A percentile compares a stretch with the other conserved stretches of the same genome.
These are phyloP conservation scores for Sinelater perroti DNA, from an alignment of 2,888 invertebrate species.

Conservation along the genomic window DNA sequence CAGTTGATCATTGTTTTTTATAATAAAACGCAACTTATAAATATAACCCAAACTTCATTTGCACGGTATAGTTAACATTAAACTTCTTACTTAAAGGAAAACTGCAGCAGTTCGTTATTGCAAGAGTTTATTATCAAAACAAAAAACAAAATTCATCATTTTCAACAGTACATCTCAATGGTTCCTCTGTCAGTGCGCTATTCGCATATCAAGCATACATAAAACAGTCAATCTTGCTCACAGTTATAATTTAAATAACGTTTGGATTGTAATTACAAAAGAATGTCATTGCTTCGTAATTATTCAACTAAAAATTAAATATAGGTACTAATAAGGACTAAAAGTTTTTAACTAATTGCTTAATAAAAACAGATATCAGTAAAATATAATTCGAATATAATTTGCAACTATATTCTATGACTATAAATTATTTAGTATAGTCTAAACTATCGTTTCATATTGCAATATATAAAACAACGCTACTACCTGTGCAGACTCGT, in stretches of 20 bases:
- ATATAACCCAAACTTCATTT: no score
- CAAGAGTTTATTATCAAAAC: conserved; percentile 38
- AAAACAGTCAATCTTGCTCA: conserved; percentile 31
- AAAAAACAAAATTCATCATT: conserved; percentile 36
- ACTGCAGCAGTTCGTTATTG: conserved; percentile 20
- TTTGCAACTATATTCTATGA: conserved; percentile 29
- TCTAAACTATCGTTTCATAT: conserved; percentile 18
- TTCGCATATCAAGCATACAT: conserved; percentile 27
- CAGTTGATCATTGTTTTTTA: no score
- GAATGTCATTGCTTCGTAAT: conserved; percentile 32
- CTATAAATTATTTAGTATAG: conserved; percentile 25
- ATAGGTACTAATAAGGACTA: conserved; percentile 35
- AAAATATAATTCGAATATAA: conserved; percentile 33
- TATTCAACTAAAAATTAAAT: conserved; percentile 29
- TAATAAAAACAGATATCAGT: conserved; percentile 31
- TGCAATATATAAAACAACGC: conserved; percentile 16
- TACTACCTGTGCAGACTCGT: conserved; percentile 15
- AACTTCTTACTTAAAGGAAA: no score
- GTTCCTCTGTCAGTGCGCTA: conserved; percentile 25
- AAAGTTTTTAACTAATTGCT: conserved; percentile 21
- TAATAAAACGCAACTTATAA: no score
- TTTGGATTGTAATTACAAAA: conserved; percentile 27
- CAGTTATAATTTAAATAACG: conserved; percentile 33
- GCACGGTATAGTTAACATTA: no score
- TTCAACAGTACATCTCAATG: conserved; percentile 32